Percentiles rank a stretch among this genome's conserved stretches.
Conservation (phyloP, 2,888 invertebrate species). For the Rhamnusium bicolor region DNA sequence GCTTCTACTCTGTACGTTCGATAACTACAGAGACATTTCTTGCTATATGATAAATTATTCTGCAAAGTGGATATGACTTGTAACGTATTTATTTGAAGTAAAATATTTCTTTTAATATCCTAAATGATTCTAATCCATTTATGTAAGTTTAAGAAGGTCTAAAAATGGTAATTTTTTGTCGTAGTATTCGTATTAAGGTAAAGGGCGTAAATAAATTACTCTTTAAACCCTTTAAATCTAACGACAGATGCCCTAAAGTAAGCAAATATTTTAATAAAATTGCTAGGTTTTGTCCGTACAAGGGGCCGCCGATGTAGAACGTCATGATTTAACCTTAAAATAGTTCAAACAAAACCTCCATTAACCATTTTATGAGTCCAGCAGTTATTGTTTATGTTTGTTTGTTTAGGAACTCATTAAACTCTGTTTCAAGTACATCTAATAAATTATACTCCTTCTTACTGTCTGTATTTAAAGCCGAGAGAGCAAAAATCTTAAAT, state of each 20-base stretch:
- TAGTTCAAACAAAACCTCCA: conserved; percentile 3
- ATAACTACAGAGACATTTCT: no score
- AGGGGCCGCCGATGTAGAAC: background rate
- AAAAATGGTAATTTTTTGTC: background rate
- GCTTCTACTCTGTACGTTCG: no score
- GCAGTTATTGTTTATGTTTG: conserved; percentile 10
- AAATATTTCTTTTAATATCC: no score
- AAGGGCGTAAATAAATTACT: background rate
- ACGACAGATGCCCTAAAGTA: background rate
- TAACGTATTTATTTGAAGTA: no score
- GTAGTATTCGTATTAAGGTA: background rate
- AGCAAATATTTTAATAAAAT: background rate
- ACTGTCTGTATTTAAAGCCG: background rate
- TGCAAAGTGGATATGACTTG: no score
- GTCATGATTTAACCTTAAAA: background rate
- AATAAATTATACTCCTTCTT: background rate
- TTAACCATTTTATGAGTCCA: background rate
- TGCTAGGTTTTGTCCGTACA: background rate
- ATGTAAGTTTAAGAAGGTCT: background rate
- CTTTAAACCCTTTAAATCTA: background rate
- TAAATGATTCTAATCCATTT: background rate
- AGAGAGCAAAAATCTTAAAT: background rate
- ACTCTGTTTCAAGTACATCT: background rate
- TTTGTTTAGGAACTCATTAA: conserved; percentile 10
- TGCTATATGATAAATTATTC: no score